These are phyloP conservation scores for Rotaria macrura DNA, from an alignment of 2,888 invertebrate genomes.

Conservation along the genomic window DNA sequence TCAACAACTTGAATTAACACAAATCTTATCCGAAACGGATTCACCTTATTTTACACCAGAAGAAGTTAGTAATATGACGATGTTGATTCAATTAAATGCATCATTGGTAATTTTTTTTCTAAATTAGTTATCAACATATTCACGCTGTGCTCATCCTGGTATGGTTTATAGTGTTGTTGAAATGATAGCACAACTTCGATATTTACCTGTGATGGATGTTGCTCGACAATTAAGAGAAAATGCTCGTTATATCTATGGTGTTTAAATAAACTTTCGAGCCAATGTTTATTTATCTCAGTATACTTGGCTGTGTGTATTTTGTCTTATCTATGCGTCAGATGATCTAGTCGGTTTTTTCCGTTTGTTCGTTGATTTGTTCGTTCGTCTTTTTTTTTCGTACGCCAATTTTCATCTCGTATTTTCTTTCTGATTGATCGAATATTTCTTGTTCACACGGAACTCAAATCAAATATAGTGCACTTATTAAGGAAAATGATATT, in stretches of 20 bases:
- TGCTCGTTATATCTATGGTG: neutral
- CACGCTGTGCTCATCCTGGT: constrained; percentile 2
- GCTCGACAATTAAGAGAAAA: neutral
- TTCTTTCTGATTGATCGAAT: neutral
- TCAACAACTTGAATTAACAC: neutral
- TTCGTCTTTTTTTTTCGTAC: neutral
- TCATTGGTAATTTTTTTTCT: too few species aligned
- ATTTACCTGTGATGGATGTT: neutral
- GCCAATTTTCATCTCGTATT: neutral
- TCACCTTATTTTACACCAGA: constrained; percentile 10
- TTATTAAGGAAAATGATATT: too few species aligned
- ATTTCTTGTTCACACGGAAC: neutral
- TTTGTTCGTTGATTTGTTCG: neutral
- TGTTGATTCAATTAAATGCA: too few species aligned
- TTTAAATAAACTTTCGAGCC: neutral
- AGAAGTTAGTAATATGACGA: neutral
- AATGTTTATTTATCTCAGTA: neutral
- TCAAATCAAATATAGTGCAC: neutral
- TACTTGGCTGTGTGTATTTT: neutral
- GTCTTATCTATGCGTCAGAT: neutral
- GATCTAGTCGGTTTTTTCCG: neutral
- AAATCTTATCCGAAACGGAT: neutral
- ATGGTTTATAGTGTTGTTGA: constrained; percentile 11
- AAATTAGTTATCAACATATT: neutral
- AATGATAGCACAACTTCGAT: neutral